Percentiles rank a stretch among this genome's conserved stretches.
These are phyloP conservation scores for Tetanocera ferruginea DNA, from an alignment of 2,888 invertebrate genomes.

Conservation along the genomic window DNA sequence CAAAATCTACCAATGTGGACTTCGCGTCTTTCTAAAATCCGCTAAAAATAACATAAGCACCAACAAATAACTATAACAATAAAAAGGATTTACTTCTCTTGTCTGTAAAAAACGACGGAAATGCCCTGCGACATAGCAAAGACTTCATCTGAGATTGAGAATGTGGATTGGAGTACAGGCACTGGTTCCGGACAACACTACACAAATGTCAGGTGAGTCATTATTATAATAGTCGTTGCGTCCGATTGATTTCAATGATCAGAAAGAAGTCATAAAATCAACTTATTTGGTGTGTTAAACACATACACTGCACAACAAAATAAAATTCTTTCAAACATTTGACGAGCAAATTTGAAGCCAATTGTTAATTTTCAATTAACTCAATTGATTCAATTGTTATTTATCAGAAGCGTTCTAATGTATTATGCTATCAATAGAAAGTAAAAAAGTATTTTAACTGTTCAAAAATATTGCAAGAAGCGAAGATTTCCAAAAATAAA, in stretches of 20 bases:
- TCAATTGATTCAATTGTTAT: too few relatives aligned
- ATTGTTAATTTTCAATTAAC: too few relatives aligned
- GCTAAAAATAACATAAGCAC: background rate
- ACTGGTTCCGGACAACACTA: conserved; percentile 67
- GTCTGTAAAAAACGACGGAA: conserved; percentile 39
- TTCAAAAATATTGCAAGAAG: too few relatives aligned
- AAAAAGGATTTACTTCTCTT: background rate
- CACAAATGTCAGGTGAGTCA: conserved; percentile 67
- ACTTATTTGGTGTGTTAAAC: background rate
- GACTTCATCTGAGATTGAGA: conserved; percentile 77
- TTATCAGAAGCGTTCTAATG: too few relatives aligned
- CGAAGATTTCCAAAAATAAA: too few relatives aligned
- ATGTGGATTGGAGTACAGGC: conserved; percentile 75
- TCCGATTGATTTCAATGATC: background rate
- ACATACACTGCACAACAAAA: background rate
- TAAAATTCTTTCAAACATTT: too few relatives aligned
- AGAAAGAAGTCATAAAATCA: background rate
- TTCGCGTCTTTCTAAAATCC: background rate
- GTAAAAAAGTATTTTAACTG: too few relatives aligned
- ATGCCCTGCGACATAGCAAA: conserved; percentile 80
- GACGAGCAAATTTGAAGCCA: too few relatives aligned
- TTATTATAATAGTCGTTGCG: background rate
- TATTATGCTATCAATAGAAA: too few relatives aligned
- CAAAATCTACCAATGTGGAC: background rate
- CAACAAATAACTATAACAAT: background rate